Percentiles rank a stretch among this genome's conserved stretches.
Conservation (phyloP, 2,113 vertebrate species). For the Ammodytes dubius region DNA sequence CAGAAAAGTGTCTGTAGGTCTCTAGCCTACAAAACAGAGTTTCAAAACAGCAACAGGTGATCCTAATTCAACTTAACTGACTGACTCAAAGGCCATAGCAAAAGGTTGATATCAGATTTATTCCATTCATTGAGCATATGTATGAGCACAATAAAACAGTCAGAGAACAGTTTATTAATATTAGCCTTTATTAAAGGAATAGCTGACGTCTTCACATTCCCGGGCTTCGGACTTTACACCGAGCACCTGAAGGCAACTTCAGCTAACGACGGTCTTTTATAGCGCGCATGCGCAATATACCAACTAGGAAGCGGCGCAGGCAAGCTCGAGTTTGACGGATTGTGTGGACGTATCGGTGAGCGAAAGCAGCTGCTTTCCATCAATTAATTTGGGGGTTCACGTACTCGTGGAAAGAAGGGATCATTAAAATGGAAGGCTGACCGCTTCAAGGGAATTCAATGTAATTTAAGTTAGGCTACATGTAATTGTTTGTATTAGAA, state of each 20-base stretch:
- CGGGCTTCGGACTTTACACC: neutral
- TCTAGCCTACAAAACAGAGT: too few relatives aligned
- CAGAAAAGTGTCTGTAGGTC: too few relatives aligned
- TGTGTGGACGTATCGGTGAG: slow-evolving; percentile 61
- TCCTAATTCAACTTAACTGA: neutral
- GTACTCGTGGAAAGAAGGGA: neutral
- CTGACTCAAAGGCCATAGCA: too few relatives aligned
- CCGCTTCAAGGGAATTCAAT: neutral
- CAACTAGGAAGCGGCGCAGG: slow-evolving; percentile 67
- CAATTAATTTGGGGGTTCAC: neutral
- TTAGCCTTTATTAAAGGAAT: neutral
- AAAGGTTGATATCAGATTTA: neutral
- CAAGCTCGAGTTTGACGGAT: slow-evolving; percentile 40
- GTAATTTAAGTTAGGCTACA: neutral
- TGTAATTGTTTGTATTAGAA: neutral
- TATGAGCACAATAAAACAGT: too few relatives aligned
- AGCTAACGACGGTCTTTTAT: neutral
- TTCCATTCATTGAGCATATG: neutral
- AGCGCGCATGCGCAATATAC: slow-evolving; percentile 62
- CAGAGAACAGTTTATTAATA: too few relatives aligned
- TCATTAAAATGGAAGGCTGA: slow-evolving; percentile 60
- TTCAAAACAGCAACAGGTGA: neutral
- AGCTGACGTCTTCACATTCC: accelerated
- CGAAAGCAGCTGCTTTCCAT: slow-evolving; percentile 33
- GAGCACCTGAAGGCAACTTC: slow-evolving; percentile 49